phyloP scores from a whole-genome alignment of 2,113 vertebrate genomes.

The Nycticryphes semicollaris region DNA sequence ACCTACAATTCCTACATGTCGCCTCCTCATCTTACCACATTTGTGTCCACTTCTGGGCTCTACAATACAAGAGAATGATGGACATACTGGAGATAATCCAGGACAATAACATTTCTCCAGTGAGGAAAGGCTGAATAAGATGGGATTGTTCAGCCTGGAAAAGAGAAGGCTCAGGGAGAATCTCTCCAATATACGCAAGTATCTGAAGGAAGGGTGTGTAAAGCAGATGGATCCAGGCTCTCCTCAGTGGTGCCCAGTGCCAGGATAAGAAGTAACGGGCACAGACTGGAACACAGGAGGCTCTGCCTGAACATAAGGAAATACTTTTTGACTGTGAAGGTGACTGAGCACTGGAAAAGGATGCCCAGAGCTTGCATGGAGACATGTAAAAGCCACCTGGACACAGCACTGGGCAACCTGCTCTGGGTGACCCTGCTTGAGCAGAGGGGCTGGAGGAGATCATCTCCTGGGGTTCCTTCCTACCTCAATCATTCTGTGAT shows the following conservation, averaged over 20 bases:
- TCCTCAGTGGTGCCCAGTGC: neutral
- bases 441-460: neutral
- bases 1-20: neutral
- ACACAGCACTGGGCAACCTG: neutral
- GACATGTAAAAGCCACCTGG: rapidly evolving
- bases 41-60: neutral
- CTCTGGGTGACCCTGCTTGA: neutral
- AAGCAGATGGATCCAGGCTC: neutral
- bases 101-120: neutral
- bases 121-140: neutral
- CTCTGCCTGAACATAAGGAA: neutral
- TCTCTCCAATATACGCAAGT: neutral
- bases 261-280: neutral
- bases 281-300: neutral
- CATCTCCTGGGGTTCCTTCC: neutral
- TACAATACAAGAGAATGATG: neutral
- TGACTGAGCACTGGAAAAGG: neutral
- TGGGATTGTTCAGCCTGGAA: neutral
- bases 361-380: neutral
- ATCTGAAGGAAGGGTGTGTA: neutral
- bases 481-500: neutral
- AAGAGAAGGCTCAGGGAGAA: neutral
- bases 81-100: neutral
- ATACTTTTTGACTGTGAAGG: neutral
- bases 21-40: neutral